phyloP scores from a whole-genome alignment of 1,140 invertebrate species.

The Bombus balteatus region DNA sequence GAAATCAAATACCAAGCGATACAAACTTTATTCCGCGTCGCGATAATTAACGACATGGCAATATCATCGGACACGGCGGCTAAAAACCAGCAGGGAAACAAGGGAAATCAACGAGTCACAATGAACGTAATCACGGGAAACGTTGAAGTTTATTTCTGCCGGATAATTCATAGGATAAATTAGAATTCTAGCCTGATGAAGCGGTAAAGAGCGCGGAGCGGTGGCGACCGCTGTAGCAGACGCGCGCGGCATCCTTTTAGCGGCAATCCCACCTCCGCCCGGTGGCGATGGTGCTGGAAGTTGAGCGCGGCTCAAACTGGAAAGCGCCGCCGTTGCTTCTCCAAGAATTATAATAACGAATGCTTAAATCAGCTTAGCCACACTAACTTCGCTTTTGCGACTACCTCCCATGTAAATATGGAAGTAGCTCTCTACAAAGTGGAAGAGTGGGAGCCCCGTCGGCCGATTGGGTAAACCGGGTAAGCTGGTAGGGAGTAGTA shows the following conservation, averaged over 20 bases:
- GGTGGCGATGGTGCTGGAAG: conserved; percentile 36
- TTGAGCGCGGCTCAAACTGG: conserved; percentile 51
- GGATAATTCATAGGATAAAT: conserved; percentile 64
- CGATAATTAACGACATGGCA: conserved; percentile 8
- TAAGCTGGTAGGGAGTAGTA: conserved; percentile 55
- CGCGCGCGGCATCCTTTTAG: conserved; percentile 55
- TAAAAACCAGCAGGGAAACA: not conserved
- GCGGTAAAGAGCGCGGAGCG: conserved; percentile 49
- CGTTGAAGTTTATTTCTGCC: conserved; percentile 35
- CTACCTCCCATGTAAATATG: conserved; percentile 80
- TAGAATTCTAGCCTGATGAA: conserved; percentile 54
- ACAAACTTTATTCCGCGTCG: not conserved
- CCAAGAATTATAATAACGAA: conserved; percentile 83
- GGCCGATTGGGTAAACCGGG: conserved; percentile 74
- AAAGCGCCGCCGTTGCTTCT: conserved; percentile 58
- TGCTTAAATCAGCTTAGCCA: conserved; percentile 82
- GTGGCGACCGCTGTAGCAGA: not conserved
- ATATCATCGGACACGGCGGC: not conserved
- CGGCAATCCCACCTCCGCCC: conserved; percentile 30
- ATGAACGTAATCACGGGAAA: conserved; percentile 38
- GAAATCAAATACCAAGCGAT: too few species aligned
- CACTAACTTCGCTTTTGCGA: conserved; percentile 80
- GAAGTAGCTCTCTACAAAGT: conserved; percentile 77
- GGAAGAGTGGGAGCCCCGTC: conserved; percentile 75
- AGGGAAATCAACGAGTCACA: conserved; percentile 9